These are phyloP conservation scores for Lepus europaeus DNA, from an alignment of 2,113 vertebrate species.

Conservation along the genomic window DNA sequence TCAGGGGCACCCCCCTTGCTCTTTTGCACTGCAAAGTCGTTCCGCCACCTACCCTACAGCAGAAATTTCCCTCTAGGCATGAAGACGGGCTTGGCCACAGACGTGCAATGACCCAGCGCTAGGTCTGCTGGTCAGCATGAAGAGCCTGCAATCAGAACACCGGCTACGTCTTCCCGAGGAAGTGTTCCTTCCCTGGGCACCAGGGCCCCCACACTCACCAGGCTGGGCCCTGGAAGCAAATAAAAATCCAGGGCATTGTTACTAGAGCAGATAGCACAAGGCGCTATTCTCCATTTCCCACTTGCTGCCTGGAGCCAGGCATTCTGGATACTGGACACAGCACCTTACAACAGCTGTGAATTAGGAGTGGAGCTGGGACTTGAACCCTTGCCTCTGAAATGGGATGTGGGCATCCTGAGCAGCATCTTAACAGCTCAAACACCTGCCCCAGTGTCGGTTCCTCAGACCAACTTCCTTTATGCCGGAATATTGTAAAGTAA, in stretches of 20 bases:
- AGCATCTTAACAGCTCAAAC: no score
- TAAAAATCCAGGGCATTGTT: background rate
- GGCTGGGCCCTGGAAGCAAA: background rate
- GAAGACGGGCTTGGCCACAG: background rate
- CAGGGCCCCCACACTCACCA: background rate
- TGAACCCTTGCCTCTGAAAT: no score
- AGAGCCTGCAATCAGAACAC: background rate
- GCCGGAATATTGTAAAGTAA: conserved; percentile 39
- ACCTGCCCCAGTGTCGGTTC: background rate
- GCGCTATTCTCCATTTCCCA: background rate
- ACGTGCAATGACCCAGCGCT: background rate
- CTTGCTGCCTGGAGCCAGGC: background rate
- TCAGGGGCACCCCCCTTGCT: background rate
- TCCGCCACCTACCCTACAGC: background rate
- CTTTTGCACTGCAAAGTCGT: background rate
- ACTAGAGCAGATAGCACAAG: background rate
- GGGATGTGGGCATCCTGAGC: no score
- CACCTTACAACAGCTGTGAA: background rate
- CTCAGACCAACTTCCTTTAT: background rate
- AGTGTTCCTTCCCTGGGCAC: background rate
- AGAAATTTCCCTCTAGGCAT: background rate
- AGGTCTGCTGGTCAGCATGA: background rate
- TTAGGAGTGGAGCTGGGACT: background rate
- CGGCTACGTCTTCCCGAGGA: background rate
- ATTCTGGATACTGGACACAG: background rate